Base-by-base conservation (phyloP, 2,797 vertebrate genomes). In the Cryptoblepharus egeriae region DNA sequence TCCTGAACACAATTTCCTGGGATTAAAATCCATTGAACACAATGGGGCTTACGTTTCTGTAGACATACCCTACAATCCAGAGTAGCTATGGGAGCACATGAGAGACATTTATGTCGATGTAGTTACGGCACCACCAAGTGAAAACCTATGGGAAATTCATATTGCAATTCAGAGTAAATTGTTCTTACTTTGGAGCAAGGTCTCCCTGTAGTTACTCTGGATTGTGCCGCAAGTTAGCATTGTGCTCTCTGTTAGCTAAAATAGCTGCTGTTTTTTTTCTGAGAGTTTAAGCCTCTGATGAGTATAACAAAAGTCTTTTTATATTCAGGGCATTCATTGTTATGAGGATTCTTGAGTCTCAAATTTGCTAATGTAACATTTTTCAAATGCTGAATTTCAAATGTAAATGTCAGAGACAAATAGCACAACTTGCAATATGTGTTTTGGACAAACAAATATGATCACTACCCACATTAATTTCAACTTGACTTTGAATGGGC, bases 251-350 rank as follows among this genome's bases (percentile, higher is more conserved):
- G 80, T 78, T 49, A 1, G 65, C 39, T 4, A 4, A 7, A 71
- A 84, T 64, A 0, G 10, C 1, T 3, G 7, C 1, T 32, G 20
- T 45, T 5, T 69, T 70, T 68, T 20, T 63, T 0, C 45, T 13
- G 2, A n/a, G 71, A 81, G 65, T 37, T 8, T 58, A 58, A 57
- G 70, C 2, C 84, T 84, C 89, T 79, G 35, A 13, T 69, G 72
- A 2, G 2, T 30, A 22, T 49, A 35, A 15, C 0, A 0, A 67
- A 4, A 28, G 45, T 15, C 1, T 83, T 79, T n/a, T 58, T 49
- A 69, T 55, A 20, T 10, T 69, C 45, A 87, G 72, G 32, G 24
- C 11, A 74, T 80, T 18, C 52, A 1, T 3, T 30, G 2, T 79
- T 18, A 16, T 2, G 63, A 1, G 26, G 49, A 52, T 16, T 5